Evolutionary conservation across 1,140 invertebrate genomes (phyloP).

Genomic region (Nasonia vitripennis): DNA sequence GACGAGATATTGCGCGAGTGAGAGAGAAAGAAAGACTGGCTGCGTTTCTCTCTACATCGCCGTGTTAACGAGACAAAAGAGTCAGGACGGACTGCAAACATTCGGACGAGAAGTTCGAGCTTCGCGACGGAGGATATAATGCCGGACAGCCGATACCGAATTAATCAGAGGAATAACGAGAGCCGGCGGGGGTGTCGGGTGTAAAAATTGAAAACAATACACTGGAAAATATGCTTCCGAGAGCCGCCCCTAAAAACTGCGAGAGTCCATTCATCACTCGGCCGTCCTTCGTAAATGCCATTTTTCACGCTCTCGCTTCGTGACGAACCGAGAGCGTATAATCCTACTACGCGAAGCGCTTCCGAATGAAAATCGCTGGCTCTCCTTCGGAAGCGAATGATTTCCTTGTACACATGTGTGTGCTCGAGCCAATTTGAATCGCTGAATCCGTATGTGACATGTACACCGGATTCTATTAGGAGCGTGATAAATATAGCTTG

Average conservation of each 20-base stretch:
- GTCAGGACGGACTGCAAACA: constrained; percentile 1
- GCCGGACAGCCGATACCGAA: background rate
- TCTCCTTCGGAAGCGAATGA: background rate
- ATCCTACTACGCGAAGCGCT: background rate
- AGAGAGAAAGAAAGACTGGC: constrained; percentile 49
- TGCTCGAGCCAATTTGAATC: background rate
- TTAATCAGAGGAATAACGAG: no score
- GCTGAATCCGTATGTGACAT: no score
- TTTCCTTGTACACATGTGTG: background rate
- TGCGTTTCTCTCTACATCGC: background rate
- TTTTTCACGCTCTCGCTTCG: background rate
- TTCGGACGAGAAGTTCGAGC: background rate
- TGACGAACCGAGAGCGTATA: background rate
- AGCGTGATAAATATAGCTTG: no score
- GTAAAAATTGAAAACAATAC: background rate
- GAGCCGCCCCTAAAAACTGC: no score
- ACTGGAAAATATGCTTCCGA: background rate
- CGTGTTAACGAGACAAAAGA: background rate
- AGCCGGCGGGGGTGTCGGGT: no score
- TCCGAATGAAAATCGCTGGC: background rate
- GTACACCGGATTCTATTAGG: background rate
- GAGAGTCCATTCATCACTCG: background rate
- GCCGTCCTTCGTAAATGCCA: background rate
- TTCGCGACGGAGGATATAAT: no score
- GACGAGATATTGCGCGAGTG: constrained; percentile 8